phyloP scores from a whole-genome alignment of 2,113 vertebrate genomes.

The Carettochelys insculpta region DNA sequence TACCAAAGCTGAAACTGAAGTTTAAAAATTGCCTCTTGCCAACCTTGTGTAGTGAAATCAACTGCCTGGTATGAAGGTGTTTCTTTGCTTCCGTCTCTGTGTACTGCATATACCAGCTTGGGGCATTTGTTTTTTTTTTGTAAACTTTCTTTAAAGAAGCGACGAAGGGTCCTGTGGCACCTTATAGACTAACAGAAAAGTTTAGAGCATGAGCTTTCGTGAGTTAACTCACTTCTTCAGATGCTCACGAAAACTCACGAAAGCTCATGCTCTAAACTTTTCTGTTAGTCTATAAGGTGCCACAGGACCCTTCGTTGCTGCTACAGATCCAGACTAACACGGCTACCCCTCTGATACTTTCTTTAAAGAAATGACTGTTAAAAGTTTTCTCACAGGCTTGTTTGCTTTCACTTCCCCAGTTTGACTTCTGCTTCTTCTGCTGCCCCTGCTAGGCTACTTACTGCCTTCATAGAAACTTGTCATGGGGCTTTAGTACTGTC shows the following conservation, averaged over 20 bases:
- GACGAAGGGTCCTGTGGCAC: no score
- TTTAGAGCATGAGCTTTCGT: no score
- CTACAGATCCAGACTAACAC: no score
- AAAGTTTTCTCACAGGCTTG: not conserved
- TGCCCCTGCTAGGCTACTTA: not conserved
- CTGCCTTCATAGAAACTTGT: not conserved
- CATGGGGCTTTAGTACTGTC: not conserved
- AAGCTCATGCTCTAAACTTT: no score
- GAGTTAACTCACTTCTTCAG: no score
- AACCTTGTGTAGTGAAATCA: not conserved
- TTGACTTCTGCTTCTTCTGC: not conserved
- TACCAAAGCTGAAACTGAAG: not conserved
- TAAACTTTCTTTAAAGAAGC: no score
- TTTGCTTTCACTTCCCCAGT: not conserved
- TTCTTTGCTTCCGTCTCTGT: not conserved
- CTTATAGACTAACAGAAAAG: no score
- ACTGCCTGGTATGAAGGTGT: not conserved
- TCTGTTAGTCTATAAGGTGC: no score
- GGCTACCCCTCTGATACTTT: no score
- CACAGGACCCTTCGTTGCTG: no score
- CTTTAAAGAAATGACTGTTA: not conserved
- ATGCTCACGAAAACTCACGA: no score
- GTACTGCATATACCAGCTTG: not conserved
- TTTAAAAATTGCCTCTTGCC: not conserved
- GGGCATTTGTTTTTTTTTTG: not conserved